Base-by-base conservation (phyloP, 2,888 invertebrate genomes). In the Labia minor region DNA sequence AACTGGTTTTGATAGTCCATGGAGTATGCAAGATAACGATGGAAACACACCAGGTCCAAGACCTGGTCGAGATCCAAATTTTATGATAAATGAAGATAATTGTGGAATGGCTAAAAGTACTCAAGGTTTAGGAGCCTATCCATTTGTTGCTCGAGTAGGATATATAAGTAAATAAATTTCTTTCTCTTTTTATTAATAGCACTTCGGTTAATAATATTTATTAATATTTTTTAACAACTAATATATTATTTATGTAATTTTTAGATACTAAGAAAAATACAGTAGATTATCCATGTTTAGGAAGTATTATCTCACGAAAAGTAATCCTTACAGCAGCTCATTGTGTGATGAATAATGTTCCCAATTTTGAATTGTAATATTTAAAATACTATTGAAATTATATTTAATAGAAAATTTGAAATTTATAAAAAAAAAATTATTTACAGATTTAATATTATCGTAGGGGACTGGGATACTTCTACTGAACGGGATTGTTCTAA, bases 161-260 rank as follows among this genome's bases (percentile, higher is more conserved):
- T 90, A 90, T 73, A 84, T 85, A 73, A 85, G 90, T 90, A 77
- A 82, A 83, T n/a, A n/a, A n/a, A n/a, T n/a, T n/a, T n/a, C n/a
- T n/a, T 77, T 21, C 18, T 26, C 18, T 19, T 11, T 49, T 61
- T 11, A n/a, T n/a, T n/a, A n/a, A n/a, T n/a, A n/a, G n/a, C n/a
- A n/a, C n/a, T n/a, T n/a, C n/a, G n/a, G n/a, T n/a, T n/a, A n/a
- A n/a, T n/a, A n/a, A n/a, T n/a, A n/a, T n/a, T n/a, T n/a, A n/a
- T n/a, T n/a, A n/a, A n/a, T n/a, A n/a, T n/a, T n/a, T n/a, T n/a
- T n/a, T n/a, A n/a, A n/a, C n/a, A n/a, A n/a, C n/a, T n/a, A n/a
- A n/a, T n/a, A n/a, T n/a, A n/a, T n/a, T n/a, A n/a, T n/a, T n/a
- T n/a, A n/a, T n/a, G n/a, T n/a, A n/a, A n/a, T n/a, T 78, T 80